Conservation (phyloP, 2,888 invertebrate species). For the Chymomyza caudatula region DNA sequence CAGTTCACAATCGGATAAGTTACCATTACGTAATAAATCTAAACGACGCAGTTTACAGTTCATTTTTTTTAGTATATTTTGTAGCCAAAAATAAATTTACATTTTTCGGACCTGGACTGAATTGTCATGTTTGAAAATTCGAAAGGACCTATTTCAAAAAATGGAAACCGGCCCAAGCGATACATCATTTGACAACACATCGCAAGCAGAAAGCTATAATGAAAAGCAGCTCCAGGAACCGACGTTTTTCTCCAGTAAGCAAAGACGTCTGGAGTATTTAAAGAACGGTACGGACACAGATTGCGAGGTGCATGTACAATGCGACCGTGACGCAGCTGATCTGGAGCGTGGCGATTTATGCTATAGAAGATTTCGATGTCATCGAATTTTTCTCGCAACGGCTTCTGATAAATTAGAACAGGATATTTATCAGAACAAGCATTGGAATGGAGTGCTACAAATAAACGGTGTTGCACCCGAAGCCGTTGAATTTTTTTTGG, state of each 20-base stretch:
- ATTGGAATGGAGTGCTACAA: conserved; percentile 50
- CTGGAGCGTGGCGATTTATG: conserved; percentile 23
- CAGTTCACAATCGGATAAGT: conserved; percentile 49
- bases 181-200: background rate
- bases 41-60: conserved; percentile 55
- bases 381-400: conserved; percentile 50
- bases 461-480: conserved; percentile 49
- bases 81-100: background rate
- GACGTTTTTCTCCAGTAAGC: conserved; percentile 4
- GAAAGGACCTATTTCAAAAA: background rate
- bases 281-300: conserved; percentile 37
- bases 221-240: background rate
- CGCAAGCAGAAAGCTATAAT: background rate
- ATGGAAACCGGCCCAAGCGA: background rate
- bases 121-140: background rate
- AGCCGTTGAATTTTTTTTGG: conserved; percentile 49
- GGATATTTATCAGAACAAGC: conserved; percentile 41
- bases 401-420: conserved; percentile 47
- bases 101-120: background rate
- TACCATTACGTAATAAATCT: conserved; percentile 43
- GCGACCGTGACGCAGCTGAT: background rate
- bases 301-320: conserved; percentile 46
- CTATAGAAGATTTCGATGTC: conserved; percentile 47
- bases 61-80: conserved; percentile 9
- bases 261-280: conserved; percentile 39